Evolutionary conservation across 1,140 invertebrate species (phyloP).

Genomic region (Neodiprion pinetum): DNA sequence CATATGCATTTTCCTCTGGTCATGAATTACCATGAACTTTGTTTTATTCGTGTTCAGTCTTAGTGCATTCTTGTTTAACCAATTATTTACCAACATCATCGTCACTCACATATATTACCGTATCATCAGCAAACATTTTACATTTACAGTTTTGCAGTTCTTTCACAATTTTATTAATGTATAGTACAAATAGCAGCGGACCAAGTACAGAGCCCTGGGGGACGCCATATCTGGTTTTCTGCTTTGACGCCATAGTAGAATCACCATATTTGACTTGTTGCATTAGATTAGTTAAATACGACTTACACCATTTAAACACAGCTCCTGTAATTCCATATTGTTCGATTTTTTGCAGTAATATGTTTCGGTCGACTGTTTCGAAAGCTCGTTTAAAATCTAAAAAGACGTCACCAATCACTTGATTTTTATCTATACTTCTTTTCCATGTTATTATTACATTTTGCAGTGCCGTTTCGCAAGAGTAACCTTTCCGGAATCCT

Average conservation of each 20-base stretch:
- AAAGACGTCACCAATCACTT: conserved; percentile 20
- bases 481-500: conserved; percentile 26
- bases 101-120: conserved; percentile 26
- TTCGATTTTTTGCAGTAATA: conserved; percentile 13
- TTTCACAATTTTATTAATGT: conserved; percentile 18
- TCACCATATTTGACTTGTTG: conserved; percentile 18
- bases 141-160: conserved; percentile 14
- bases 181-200: conserved; percentile 22
- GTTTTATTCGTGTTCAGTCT: conserved; percentile 21
- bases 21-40: conserved; percentile 22
- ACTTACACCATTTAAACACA: conserved; percentile 10
- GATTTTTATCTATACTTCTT: conserved; percentile 16
- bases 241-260: neutral
- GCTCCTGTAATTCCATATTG: conserved; percentile 19
- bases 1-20: conserved; percentile 11
- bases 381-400: conserved; percentile 29
- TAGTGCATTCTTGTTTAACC: conserved; percentile 21
- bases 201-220: conserved; percentile 21
- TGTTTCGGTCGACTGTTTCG: conserved; percentile 28
- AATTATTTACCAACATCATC: conserved; percentile 15
- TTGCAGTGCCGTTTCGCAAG: conserved; percentile 28
- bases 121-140: conserved; percentile 33
- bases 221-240: conserved; percentile 9
- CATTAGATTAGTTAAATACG: conserved; percentile 8
- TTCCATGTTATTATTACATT: conserved; percentile 25